These are phyloP conservation scores for Neolamprologus cancellatus DNA, from an alignment of 2,113 vertebrate species.

Conservation along the genomic window DNA sequence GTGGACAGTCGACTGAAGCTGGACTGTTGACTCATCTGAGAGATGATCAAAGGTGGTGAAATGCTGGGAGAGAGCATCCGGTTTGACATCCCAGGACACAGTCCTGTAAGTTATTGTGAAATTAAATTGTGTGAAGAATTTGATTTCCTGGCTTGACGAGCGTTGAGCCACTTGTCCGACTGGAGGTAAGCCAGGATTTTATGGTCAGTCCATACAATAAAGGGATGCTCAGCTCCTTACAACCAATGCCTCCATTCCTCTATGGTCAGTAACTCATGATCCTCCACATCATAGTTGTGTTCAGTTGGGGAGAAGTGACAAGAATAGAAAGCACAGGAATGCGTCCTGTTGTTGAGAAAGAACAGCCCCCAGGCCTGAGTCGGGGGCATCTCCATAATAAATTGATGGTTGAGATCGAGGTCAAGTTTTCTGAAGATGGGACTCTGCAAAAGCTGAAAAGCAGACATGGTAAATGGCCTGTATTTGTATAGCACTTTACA, in stretches of 20 bases:
- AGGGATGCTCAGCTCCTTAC: background rate
- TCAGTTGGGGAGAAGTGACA: background rate
- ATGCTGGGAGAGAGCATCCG: background rate
- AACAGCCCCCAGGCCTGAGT: background rate
- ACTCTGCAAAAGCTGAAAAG: background rate
- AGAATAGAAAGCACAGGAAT: background rate
- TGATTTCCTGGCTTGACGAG: background rate
- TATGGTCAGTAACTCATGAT: background rate
- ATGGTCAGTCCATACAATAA: background rate
- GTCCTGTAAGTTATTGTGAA: background rate
- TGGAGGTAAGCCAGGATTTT: background rate
- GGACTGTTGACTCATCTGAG: background rate
- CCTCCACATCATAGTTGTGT: background rate
- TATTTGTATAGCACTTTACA: too few relatives aligned
- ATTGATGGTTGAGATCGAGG: background rate
- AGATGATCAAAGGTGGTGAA: background rate
- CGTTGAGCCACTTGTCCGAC: background rate
- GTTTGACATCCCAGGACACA: background rate
- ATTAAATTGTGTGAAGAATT: background rate
- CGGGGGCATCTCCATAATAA: background rate
- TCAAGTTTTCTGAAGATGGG: background rate
- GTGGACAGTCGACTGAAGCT: background rate
- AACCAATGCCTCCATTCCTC: background rate
- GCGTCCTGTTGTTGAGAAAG: background rate
- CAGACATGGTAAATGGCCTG: background rate